Conservation (phyloP, 2,797 vertebrate species). For the Diplodus sargus region DNA sequence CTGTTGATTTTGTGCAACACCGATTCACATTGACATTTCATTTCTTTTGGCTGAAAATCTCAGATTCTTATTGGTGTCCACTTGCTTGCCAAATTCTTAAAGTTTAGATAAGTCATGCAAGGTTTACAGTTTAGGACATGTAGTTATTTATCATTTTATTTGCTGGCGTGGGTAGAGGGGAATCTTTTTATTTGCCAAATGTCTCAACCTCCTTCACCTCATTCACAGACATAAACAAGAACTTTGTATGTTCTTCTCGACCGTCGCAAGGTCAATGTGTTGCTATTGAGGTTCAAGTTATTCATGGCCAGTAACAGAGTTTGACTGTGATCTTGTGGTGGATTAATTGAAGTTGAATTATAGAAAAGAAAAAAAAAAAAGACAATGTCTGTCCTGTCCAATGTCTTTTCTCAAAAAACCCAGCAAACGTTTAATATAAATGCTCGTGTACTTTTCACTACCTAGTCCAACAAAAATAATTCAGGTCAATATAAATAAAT, state of each 20-base stretch:
- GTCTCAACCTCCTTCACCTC: background rate
- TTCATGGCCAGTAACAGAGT: background rate
- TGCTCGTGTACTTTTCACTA: no score
- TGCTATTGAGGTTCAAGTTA: background rate
- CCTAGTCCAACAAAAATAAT: no score
- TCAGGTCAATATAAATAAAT: no score
- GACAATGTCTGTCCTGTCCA: no score
- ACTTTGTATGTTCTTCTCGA: background rate
- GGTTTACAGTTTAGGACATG: background rate
- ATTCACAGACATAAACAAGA: background rate
- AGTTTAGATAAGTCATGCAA: background rate
- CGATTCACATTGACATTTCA: no score
- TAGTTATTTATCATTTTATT: background rate
- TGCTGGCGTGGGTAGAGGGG: no score
- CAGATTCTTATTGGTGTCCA: no score
- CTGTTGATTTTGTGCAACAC: background rate
- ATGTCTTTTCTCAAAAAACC: background rate
- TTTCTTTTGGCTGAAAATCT: background rate
- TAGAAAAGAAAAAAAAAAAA: no score
- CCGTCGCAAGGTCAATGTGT: background rate
- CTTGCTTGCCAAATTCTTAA: background rate
- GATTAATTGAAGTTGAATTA: background rate
- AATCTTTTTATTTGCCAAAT: background rate
- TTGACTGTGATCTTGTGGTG: background rate
- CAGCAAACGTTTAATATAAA: background rate